Evolutionary conservation across 2,888 invertebrate genomes (phyloP), one percentile per base, ranked within the genome.

Genomic region (Choristoneura rosaceana): DNA sequence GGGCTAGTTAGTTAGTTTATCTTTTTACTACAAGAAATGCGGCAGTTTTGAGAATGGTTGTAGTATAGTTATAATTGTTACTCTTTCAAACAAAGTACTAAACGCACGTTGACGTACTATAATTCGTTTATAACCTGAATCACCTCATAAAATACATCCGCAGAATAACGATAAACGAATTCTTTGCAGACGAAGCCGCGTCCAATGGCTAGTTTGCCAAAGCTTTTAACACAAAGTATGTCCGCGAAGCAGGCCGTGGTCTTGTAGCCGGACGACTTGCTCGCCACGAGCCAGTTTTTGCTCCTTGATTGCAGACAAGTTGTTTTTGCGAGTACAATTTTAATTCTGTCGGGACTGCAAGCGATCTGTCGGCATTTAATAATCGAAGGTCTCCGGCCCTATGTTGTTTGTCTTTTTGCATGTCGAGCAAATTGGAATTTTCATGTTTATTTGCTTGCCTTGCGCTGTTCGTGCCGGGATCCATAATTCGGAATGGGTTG

Each of bases 381-480:
- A 58, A 63, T 17, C 64, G 68, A 64, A 73, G 69, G 73, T 73
- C 71, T 52, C 63, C 43, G 38, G 50, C 52, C 61, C 47, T 50
- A 47, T 25, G 17, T 59, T 70, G 34, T 50, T 68, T 10, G 60
- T 66, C 68, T 68, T 68, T 68, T 68, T 73, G 50, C 59, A 58
- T 60, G 68, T 73, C 59, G 59, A 73, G 69, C 69, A 73, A 69
- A 69, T 71, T 69, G 68, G 34, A 64, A 45, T 45, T 58, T 47
- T 52, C 43, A 43, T 67, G 52, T 73, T 73, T 68, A 69, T 50
- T 69, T 50, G 63, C 55, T 55, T 55, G 52, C 55, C 50, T 64
- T 64, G 33, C 14, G 62, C 8, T 33, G 67, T 62, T 55, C 67
- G 67, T 68, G 67, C 45, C 70, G 58, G 59, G 45, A 45, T 45